phyloP scores from a whole-genome alignment of 2,113 vertebrate genomes.

The Pleuronectes platessa region DNA sequence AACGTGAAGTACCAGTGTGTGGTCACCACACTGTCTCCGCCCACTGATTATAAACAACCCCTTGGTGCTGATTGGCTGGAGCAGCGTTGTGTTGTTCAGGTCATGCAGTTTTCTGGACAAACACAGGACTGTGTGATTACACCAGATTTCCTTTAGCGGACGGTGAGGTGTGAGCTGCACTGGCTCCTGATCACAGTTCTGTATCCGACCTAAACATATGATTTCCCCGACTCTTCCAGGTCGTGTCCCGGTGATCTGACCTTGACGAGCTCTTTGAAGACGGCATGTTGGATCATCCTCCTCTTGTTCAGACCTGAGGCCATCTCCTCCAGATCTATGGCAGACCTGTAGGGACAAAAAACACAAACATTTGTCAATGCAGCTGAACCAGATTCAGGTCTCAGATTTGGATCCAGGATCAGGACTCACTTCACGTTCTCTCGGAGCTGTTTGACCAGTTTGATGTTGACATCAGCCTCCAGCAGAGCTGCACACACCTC shows the following conservation, averaged over 20 bases:
- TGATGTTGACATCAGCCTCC: conserved; percentile 99
- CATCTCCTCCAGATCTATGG: conserved; percentile 99
- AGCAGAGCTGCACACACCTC: conserved; percentile 97
- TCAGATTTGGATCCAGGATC: neutral
- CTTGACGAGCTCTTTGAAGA: conserved; percentile 99
- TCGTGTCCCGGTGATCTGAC: conserved; percentile 73
- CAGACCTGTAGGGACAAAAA: conserved; percentile 82
- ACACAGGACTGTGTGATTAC: too few species aligned
- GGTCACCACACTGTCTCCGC: too few species aligned
- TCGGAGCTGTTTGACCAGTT: conserved; percentile 93
- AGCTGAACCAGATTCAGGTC: neutral
- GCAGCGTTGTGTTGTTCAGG: too few species aligned
- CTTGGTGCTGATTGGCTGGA: too few species aligned
- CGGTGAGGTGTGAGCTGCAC: too few species aligned
- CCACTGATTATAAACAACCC: too few species aligned
- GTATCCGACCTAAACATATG: too few species aligned
- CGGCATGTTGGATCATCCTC: conserved; percentile 99
- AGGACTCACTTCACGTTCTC: conserved; percentile 63
- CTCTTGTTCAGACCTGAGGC: conserved; percentile 99
- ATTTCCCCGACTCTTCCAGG: neutral
- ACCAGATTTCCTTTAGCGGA: too few species aligned
- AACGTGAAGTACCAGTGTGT: too few species aligned
- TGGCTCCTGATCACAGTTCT: too few species aligned
- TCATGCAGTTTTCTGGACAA: too few species aligned
- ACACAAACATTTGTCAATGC: neutral